A percentile compares a stretch with the other conserved stretches of the same genome.
These are phyloP conservation scores for Aromia moschata DNA, from an alignment of 2,888 invertebrate genomes.

Conservation along the genomic window DNA sequence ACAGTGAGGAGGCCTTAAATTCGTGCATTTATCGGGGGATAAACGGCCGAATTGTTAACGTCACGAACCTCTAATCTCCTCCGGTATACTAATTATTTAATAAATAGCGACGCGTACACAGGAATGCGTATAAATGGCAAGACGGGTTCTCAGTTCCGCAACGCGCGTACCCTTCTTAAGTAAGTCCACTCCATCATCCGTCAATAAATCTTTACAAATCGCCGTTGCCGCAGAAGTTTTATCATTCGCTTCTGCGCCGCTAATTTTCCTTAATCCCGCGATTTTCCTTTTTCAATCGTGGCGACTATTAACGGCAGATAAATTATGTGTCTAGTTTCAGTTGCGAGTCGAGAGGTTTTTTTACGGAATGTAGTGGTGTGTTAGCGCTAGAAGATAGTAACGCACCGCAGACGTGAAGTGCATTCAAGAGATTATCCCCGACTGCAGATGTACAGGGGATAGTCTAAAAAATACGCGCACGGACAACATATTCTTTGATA, in stretches of 20 bases:
- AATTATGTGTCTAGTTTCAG: neutral
- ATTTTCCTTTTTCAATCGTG: constrained; percentile 1
- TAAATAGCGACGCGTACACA: constrained; percentile 17
- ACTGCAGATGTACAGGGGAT: no score
- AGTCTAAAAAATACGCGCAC: no score
- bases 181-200: constrained; percentile 42
- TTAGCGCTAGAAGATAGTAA: no score
- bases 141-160: constrained; percentile 39
- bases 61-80: constrained; percentile 17
- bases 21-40: constrained; percentile 4
- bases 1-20: constrained; percentile 14
- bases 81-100: constrained; percentile 17
- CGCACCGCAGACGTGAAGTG: no score
- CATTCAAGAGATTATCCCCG: no score
- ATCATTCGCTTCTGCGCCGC: constrained; percentile 29
- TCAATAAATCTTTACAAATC: constrained; percentile 48
- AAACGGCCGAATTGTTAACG: constrained; percentile 17
- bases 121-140: constrained; percentile 44
- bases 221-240: constrained; percentile 41
- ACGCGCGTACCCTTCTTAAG: constrained; percentile 46
- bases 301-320: neutral
- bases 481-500: no score
- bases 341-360: neutral
- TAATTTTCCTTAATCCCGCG: constrained; percentile 16
- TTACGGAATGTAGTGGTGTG: no score